Conservation (phyloP, 2,113 vertebrate genomes). For the Phasianus colchicus region DNA sequence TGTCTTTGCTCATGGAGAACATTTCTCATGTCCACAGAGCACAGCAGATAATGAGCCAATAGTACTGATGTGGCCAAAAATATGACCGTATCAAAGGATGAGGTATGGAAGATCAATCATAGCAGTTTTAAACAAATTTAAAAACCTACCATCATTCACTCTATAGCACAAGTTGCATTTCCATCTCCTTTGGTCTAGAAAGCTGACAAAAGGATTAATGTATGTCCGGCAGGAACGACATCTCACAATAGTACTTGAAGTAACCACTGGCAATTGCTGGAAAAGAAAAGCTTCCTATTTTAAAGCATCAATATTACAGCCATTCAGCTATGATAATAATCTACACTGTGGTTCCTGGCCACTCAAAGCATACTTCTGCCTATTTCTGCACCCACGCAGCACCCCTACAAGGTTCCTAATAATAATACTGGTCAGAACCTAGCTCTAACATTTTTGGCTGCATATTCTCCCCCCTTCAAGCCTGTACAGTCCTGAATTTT, state of each 20-base stretch:
- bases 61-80: neutral
- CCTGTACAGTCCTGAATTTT: neutral
- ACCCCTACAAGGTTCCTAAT: neutral
- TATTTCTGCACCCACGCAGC: neutral
- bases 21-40: neutral
- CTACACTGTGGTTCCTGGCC: neutral
- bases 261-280: conserved; percentile 96
- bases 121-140: neutral
- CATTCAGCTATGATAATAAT: neutral
- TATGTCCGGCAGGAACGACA: conserved; percentile 97
- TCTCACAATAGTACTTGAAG: conserved; percentile 95
- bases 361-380: neutral
- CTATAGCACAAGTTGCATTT: conserved; percentile 97
- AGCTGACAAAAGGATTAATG: conserved; percentile 96
- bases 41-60: rapidly evolving
- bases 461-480: neutral
- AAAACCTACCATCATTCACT: conserved; percentile 92
- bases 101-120: neutral
- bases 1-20: neutral
- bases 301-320: neutral
- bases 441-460: neutral
- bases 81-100: neutral
- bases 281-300: conserved; percentile 32
- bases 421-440: rapidly evolving
- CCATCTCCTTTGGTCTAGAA: conserved; percentile 95